These are phyloP conservation scores for Myopa testacea DNA, from an alignment of 2,888 invertebrate species.

Conservation along the genomic window DNA sequence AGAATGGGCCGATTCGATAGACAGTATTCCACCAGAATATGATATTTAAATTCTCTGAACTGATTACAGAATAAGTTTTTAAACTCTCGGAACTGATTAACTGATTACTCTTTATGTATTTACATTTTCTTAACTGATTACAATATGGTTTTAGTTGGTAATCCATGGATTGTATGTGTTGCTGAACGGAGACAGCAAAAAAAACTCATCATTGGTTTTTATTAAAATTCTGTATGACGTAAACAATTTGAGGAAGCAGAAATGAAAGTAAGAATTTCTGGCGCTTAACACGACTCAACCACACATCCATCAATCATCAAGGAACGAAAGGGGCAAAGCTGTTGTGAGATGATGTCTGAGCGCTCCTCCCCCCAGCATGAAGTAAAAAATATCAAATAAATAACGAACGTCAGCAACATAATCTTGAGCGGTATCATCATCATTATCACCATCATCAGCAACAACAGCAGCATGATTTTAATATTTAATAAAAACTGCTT, in stretches of 20 bases:
- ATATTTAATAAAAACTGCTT: background rate
- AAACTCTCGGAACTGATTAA: background rate
- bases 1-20: background rate
- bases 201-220: slow-evolving; percentile 17
- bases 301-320: slow-evolving; percentile 42
- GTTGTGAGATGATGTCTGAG: background rate
- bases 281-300: slow-evolving; percentile 48
- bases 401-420: slow-evolving; percentile 51
- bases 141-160: background rate
- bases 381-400: slow-evolving; percentile 44
- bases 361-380: slow-evolving; percentile 24
- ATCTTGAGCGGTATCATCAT: slow-evolving; percentile 28
- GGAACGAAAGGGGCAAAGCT: slow-evolving; percentile 35
- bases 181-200: too few relatives aligned
- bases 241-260: slow-evolving; percentile 48
- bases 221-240: slow-evolving; percentile 45
- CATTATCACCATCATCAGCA: slow-evolving; percentile 16
- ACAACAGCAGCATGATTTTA: slow-evolving; percentile 30
- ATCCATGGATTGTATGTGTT: too few relatives aligned
- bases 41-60: too few relatives aligned
- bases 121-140: background rate
- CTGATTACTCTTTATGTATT: slow-evolving; percentile 12
- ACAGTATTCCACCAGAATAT: too few relatives aligned
- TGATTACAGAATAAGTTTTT: too few relatives aligned
- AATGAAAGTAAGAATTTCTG: slow-evolving; percentile 52